Evolutionary conservation across 2,888 invertebrate genomes (phyloP).

Genomic region (Melieria omissa): DNA sequence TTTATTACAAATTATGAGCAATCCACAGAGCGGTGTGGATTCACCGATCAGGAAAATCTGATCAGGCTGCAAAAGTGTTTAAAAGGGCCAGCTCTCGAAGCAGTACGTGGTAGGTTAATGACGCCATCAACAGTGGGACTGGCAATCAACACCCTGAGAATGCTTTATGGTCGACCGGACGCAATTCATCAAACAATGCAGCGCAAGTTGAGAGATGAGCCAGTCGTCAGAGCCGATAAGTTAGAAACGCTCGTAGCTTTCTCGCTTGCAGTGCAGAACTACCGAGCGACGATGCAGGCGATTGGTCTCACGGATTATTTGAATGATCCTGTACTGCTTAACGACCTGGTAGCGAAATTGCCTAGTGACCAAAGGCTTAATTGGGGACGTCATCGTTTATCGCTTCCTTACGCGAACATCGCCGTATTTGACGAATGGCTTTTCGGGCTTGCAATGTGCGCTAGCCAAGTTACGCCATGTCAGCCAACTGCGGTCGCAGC

Average conservation of each 20-base stretch:
- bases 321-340: conserved; percentile 33
- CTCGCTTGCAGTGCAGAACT: conserved; percentile 34
- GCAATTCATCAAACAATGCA: conserved; percentile 13
- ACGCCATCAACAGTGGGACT: conserved; percentile 34
- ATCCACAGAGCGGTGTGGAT: conserved; percentile 43
- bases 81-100: conserved; percentile 31
- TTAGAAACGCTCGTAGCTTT: conserved; percentile 26
- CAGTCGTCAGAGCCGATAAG: conserved; percentile 21
- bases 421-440: conserved; percentile 28
- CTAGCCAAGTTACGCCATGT: neutral
- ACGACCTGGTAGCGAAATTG: conserved; percentile 31
- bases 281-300: conserved; percentile 28
- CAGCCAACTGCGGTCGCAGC: neutral
- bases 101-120: conserved; percentile 36
- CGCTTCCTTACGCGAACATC: neutral
- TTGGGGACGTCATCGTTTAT: conserved; percentile 21
- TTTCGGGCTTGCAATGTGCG: conserved; percentile 24
- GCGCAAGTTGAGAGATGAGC: conserved; percentile 20
- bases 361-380: conserved; percentile 29
- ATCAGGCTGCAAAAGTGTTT: conserved; percentile 39
- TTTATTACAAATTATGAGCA: conserved; percentile 40
- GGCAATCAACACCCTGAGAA: conserved; percentile 34
- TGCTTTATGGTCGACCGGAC: conserved; percentile 38
- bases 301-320: conserved; percentile 26
- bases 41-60: conserved; percentile 37